phyloP scores from a whole-genome alignment of 2,888 invertebrate genomes.

The Gastracanthus pulcherrimus region DNA sequence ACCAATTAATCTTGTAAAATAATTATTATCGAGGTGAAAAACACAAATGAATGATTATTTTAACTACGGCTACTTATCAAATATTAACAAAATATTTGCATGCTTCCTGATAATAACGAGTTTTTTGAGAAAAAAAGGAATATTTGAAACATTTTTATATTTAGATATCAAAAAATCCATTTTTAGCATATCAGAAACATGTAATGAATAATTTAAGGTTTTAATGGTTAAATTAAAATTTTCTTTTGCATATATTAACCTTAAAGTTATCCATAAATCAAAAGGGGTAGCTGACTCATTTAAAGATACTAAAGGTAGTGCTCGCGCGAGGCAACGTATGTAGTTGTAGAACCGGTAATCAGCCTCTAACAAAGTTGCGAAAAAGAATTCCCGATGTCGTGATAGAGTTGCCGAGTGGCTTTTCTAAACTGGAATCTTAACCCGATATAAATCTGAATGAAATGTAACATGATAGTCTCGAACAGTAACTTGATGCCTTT shows the following conservation, averaged over 20 bases:
- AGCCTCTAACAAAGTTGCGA: slow-evolving; percentile 30
- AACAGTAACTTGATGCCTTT: slow-evolving; percentile 35
- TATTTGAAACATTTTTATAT: background rate
- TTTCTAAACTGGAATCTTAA: slow-evolving; percentile 44
- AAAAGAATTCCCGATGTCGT: slow-evolving; percentile 32
- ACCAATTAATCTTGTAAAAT: background rate
- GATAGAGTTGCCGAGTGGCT: slow-evolving; percentile 47
- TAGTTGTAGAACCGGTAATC: slow-evolving; percentile 40
- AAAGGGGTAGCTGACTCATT: background rate
- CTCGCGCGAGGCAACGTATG: background rate
- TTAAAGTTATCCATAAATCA: slow-evolving; percentile 3
- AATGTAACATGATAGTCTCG: slow-evolving; percentile 40
- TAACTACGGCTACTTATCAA: background rate
- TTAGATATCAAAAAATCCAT: background rate
- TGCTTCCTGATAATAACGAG: background rate
- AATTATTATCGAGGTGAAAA: background rate
- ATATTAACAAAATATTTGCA: background rate
- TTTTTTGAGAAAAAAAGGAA: background rate
- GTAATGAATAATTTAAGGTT: background rate
- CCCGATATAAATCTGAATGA: slow-evolving; percentile 32
- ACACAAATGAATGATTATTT: background rate
- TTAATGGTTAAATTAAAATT: background rate
- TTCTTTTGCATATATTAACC: background rate
- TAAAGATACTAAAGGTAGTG: background rate
- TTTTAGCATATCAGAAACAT: background rate